Evolutionary conservation across 2,888 invertebrate species (phyloP).

Genomic region (Tetragonula carbonaria): DNA sequence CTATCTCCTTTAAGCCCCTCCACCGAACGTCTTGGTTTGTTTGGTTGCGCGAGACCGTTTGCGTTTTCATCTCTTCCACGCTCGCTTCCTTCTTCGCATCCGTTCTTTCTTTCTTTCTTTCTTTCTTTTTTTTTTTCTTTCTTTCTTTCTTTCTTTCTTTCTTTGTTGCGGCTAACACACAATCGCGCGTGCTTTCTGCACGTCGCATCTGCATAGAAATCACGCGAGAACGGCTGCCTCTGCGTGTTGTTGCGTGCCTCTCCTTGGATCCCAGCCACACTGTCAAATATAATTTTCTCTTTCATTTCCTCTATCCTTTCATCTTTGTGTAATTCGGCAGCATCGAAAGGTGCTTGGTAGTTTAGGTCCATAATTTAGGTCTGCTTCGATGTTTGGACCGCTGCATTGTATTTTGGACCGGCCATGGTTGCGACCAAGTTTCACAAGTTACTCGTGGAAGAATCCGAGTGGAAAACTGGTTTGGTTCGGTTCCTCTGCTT

Average conservation of each 20-base stretch:
- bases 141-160: conserved; percentile 25
- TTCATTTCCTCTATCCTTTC: not conserved
- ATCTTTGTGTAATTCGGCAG: conserved; percentile 39
- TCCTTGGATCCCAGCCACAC: conserved; percentile 14
- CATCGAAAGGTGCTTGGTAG: not conserved
- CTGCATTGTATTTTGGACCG: not conserved
- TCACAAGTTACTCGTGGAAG: not conserved
- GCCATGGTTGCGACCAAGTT: not conserved
- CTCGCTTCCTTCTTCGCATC: conserved; percentile 52
- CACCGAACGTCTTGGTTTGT: conserved; percentile 51
- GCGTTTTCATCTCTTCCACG: conserved; percentile 57
- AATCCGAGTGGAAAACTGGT: no score
- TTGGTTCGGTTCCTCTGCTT: no score
- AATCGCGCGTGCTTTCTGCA: conserved; percentile 22
- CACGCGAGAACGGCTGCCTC: conserved; percentile 36
- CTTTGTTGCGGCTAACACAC: conserved; percentile 16
- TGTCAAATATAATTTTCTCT: conserved; percentile 27
- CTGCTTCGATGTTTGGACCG: not conserved
- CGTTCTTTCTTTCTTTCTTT: conserved; percentile 43
- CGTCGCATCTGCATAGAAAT: conserved; percentile 58
- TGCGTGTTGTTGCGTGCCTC: conserved; percentile 36
- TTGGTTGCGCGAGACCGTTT: conserved; percentile 37
- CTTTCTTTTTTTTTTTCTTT: conserved; percentile 12
- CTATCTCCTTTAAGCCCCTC: conserved; percentile 79
- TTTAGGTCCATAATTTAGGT: not conserved